Base-by-base conservation (phyloP, 2,888 invertebrate genomes). In the Digitonthophagus gazella region DNA sequence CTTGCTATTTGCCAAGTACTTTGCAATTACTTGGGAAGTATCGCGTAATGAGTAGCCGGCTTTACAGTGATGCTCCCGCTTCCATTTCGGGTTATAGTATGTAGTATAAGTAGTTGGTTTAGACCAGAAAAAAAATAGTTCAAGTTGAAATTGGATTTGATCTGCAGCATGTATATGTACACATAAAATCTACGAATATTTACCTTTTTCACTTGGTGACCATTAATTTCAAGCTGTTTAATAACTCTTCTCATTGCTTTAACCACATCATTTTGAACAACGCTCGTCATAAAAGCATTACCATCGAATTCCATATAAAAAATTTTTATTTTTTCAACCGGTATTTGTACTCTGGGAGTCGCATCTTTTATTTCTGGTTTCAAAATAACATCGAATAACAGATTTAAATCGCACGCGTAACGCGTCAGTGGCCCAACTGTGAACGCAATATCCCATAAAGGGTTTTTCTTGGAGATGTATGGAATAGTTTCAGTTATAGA, bases 291-390 rank as follows among this genome's bases (percentile, higher is more conserved):
- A 18, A 89, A 86, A 66, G 90, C 88, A 2, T 88, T 86, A 0
- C 86, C 90, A 74, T 93, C 91, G 71, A 92, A 90, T 74, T 92
- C 91, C 89, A 95, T 90, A 78, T 92, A 95, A 79, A 89, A 95
- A 75, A 93, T 87, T 70, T 88, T 90, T 28, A 96, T 80, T 72
- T 90, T 87, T 57, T 86, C 85, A 55, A 90, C 71, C 66, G 86
- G 82, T 1, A 89, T 85, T 8, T 44, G 8, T 44, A 44, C 11
- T 44, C 11, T 6, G 1, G 81, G 81, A 44, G 88, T 74, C 56
- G 80, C 56, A 18, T 69, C 81, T 2, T 82, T 81, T 3, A 83
- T 82, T 28, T 85, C 83, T 0, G 87, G 84, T 75, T 89, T 88
- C 20, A 85, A 84, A 77, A 94, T 84, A 19, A 90, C 88, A 78